Conservation (phyloP, 2,888 invertebrate species). For the Cerastis leucographa region DNA sequence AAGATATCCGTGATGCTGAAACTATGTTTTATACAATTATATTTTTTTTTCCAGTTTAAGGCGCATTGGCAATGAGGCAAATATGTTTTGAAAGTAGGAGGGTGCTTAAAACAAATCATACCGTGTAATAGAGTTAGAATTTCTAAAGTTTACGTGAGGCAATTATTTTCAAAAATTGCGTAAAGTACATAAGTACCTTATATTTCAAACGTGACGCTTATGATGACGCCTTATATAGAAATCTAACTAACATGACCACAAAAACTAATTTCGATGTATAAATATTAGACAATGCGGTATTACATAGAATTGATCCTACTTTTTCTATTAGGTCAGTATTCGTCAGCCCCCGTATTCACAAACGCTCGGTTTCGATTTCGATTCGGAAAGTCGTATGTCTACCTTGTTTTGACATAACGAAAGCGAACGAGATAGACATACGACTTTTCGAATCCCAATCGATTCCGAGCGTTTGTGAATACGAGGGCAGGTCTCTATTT, state of each 20-base stretch:
- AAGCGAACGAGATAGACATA: too few species aligned
- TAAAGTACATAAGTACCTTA: not conserved
- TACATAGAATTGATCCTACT: not conserved
- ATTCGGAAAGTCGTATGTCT: too few species aligned
- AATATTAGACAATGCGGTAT: not conserved
- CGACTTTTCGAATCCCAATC: too few species aligned
- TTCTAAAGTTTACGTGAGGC: constrained; percentile 31
- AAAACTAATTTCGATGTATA: not conserved
- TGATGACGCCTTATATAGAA: constrained; percentile 20
- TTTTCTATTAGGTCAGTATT: not conserved
- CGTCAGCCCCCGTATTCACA: too few species aligned
- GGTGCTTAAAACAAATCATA: not conserved
- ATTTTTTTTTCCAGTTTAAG: not conserved
- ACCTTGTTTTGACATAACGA: too few species aligned
- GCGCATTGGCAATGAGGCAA: not conserved
- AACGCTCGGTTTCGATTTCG: too few species aligned
- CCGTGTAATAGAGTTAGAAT: not conserved
- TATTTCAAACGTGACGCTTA: constrained; percentile 19
- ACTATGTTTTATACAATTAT: constrained; percentile 9
- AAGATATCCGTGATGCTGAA: constrained; percentile 26
- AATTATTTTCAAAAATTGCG: constrained; percentile 28
- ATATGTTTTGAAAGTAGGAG: not conserved
- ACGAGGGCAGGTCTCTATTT: not conserved
- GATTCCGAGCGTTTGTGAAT: too few species aligned
- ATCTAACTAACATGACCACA: not conserved